These are phyloP conservation scores for Rhinatrema bivittatum DNA, from an alignment of 2,797 vertebrate genomes.

Conservation along the genomic window DNA sequence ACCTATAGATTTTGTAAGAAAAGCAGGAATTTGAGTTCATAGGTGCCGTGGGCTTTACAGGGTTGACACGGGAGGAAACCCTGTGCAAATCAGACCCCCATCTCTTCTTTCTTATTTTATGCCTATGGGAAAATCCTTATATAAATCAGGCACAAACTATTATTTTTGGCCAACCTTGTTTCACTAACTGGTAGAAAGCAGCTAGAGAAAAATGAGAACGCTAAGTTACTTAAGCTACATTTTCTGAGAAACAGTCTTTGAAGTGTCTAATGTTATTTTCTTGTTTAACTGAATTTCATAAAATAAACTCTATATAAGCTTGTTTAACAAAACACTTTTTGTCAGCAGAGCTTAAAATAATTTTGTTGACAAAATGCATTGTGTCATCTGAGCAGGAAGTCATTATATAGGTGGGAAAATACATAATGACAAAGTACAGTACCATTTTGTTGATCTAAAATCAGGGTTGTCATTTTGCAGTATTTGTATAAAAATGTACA, in stretches of 20 bases:
- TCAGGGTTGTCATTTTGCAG: constrained; percentile 1
- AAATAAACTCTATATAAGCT: constrained; percentile 21
- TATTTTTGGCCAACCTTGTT: background rate
- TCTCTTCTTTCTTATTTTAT: too few species aligned
- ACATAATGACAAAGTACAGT: constrained; percentile 2
- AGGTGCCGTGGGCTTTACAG: too few species aligned
- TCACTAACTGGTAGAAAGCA: constrained; percentile 3
- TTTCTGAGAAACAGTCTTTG: constrained; percentile 24
- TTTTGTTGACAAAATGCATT: constrained; percentile 5
- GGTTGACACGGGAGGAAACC: too few species aligned
- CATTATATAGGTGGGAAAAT: constrained; percentile 21
- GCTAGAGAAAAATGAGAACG: constrained; percentile 23
- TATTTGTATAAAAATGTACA: background rate
- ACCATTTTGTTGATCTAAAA: constrained; percentile 7
- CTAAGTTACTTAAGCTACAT: constrained; percentile 13
- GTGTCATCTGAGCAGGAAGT: constrained; percentile 34
- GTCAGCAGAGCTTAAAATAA: background rate
- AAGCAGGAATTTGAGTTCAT: too few species aligned
- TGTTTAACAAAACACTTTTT: constrained; percentile 11
- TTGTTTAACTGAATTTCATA: constrained; percentile 28
- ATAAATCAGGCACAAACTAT: too few species aligned
- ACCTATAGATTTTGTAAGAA: too few species aligned
- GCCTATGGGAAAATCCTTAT: too few species aligned
- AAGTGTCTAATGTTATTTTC: constrained; percentile 9
- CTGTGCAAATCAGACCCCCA: too few species aligned